Conservation (phyloP, 2,888 invertebrate species). For the Muscina levida region DNA sequence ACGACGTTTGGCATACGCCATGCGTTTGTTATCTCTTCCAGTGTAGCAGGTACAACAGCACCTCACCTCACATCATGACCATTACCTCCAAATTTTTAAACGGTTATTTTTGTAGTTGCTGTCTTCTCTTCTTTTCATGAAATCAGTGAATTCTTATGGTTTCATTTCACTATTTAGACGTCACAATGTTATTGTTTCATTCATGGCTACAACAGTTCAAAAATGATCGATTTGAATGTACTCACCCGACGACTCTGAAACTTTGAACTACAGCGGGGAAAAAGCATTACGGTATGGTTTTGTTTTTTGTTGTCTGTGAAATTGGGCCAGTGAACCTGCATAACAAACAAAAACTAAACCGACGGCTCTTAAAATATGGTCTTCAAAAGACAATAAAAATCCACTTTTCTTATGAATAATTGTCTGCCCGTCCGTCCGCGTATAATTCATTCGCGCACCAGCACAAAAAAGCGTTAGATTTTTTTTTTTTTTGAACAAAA, state of each 20-base stretch:
- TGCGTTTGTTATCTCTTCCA: conserved; percentile 25
- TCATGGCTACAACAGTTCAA: conserved; percentile 10
- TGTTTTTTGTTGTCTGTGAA: conserved; percentile 29
- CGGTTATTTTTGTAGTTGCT: conserved; percentile 17
- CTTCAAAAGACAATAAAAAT: conserved; percentile 33
- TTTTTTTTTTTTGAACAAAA: conserved; percentile 12
- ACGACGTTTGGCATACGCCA: conserved; percentile 57
- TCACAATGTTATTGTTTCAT: conserved; percentile 47
- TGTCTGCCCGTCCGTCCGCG: conserved; percentile 23
- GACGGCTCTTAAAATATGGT: no score
- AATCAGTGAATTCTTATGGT: conserved; percentile 40
- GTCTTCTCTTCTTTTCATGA: conserved; percentile 19
- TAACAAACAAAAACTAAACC: conserved; percentile 36
- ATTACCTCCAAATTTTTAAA: conserved; percentile 13
- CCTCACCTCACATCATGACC: neutral
- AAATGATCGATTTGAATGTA: conserved; percentile 60
- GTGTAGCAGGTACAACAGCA: conserved; percentile 55
- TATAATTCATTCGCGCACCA: neutral
- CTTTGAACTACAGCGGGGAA: conserved; percentile 3
- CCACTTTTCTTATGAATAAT: conserved; percentile 48
- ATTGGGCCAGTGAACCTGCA: conserved; percentile 64
- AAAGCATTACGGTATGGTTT: conserved; percentile 1
- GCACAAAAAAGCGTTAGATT: neutral
- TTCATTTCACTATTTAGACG: conserved; percentile 51
- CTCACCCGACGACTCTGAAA: neutral